Percentiles rank a stretch among this genome's conserved stretches.
phyloP scores from a whole-genome alignment of 2,888 invertebrate species.

The Eupithecia subfuscata region DNA sequence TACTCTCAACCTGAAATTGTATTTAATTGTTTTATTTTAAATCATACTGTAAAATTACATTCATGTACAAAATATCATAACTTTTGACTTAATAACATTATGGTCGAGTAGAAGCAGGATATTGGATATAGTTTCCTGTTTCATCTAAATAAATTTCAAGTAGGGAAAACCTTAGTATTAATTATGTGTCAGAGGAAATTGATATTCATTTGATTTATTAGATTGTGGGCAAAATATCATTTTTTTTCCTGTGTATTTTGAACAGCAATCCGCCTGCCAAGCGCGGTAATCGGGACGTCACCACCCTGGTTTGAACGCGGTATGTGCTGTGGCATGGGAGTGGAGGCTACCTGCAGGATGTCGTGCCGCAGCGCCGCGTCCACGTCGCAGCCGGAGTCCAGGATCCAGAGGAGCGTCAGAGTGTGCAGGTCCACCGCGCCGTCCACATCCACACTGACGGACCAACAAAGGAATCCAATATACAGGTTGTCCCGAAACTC shows the following conservation, averaged over 20 bases:
- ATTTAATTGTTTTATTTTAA: not conserved
- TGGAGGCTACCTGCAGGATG: slow-evolving; percentile 41
- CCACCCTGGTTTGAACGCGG: no score
- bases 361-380: slow-evolving; percentile 81
- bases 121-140: not conserved
- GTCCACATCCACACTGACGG: slow-evolving; percentile 30
- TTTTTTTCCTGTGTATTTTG: no score
- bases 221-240: no score
- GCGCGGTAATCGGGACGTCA: no score
- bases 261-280: no score
- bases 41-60: not conserved
- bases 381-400: slow-evolving; percentile 87
- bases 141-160: not conserved
- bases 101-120: not conserved
- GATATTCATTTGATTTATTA: not conserved
- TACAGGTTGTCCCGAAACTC: no score
- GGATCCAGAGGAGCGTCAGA: slow-evolving; percentile 89
- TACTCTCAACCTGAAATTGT: slow-evolving; percentile 55
- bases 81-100: not conserved
- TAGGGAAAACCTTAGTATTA: not conserved
- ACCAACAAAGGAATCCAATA: not conserved
- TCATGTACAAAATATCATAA: not conserved
- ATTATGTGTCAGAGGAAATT: not conserved
- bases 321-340: not conserved
- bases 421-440: slow-evolving; percentile 85